A percentile compares a stretch with the other conserved stretches of the same genome.
These are phyloP conservation scores for Trichogramma evanescens DNA, from an alignment of 2,888 invertebrate genomes.

Conservation along the genomic window DNA sequence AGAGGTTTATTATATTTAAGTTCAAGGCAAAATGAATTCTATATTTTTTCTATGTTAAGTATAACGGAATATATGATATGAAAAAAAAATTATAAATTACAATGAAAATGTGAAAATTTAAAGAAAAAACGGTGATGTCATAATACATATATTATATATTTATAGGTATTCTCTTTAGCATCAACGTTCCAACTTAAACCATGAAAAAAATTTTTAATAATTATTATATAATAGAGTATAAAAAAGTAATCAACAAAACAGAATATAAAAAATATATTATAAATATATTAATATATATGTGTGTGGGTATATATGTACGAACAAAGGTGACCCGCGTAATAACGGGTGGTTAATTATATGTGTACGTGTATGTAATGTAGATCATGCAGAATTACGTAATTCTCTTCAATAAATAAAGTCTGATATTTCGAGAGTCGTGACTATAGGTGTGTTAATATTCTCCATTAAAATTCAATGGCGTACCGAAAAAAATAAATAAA, in stretches of 20 bases:
- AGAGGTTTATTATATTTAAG: conserved; percentile 44
- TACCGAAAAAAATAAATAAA: conserved; percentile 10
- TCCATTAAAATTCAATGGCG: too few relatives aligned
- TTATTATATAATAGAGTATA: conserved; percentile 19
- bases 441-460: conserved; percentile 16
- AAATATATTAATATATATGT: neutral
- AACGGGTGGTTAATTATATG: too few relatives aligned
- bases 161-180: conserved; percentile 43
- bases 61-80: conserved; percentile 28
- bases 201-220: conserved; percentile 25
- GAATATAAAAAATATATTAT: conserved; percentile 16
- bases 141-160: conserved; percentile 37
- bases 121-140: conserved; percentile 30
- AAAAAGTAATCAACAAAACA: conserved; percentile 20
- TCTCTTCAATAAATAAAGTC: conserved; percentile 36
- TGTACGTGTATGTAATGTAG: conserved; percentile 27
- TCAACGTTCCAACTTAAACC: conserved; percentile 36
- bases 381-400: conserved; percentile 36
- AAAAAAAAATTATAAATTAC: conserved; percentile 5
- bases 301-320: conserved; percentile 20
- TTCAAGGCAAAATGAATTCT: conserved; percentile 45
- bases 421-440: conserved; percentile 30
- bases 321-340: neutral
- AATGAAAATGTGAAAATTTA: conserved; percentile 16
- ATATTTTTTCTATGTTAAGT: conserved; percentile 48